A percentile compares a stretch with the other conserved stretches of the same genome.
Conservation (phyloP, 2,113 vertebrate genomes). For the Puffinus mauretanicus region DNA sequence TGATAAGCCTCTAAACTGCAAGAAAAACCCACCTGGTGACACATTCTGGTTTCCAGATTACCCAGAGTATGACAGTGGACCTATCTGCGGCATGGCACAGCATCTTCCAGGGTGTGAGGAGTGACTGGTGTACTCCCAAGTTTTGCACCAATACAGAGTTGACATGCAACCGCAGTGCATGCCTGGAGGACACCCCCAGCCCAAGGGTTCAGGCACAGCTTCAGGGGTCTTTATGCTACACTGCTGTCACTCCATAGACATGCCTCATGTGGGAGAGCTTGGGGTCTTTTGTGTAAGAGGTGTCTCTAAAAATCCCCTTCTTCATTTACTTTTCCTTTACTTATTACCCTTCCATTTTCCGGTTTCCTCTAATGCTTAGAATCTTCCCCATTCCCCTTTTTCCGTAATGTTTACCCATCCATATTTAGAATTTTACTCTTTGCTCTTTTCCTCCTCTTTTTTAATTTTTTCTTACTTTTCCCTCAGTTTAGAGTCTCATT, state of each 20-base stretch:
- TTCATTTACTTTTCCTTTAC: neutral
- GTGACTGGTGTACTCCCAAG: neutral
- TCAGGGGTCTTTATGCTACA: neutral
- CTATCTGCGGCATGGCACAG: neutral
- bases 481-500: neutral
- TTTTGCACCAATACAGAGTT: neutral
- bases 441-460: neutral
- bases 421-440: neutral
- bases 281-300: neutral
- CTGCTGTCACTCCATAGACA: accelerated
- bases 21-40: neutral
- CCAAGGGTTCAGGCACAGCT: neutral
- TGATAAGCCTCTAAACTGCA: neutral
- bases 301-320: neutral
- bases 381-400: neutral
- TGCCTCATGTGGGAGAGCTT: neutral
- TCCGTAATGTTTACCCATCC: neutral
- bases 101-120: neutral
- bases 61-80: neutral
- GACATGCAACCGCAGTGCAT: accelerated
- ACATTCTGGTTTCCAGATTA: neutral
- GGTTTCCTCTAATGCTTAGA: neutral
- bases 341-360: neutral
- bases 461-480: neutral
- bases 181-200: neutral